phyloP scores from a whole-genome alignment of 2,113 vertebrate species.

The Ochotona curzoniae region DNA sequence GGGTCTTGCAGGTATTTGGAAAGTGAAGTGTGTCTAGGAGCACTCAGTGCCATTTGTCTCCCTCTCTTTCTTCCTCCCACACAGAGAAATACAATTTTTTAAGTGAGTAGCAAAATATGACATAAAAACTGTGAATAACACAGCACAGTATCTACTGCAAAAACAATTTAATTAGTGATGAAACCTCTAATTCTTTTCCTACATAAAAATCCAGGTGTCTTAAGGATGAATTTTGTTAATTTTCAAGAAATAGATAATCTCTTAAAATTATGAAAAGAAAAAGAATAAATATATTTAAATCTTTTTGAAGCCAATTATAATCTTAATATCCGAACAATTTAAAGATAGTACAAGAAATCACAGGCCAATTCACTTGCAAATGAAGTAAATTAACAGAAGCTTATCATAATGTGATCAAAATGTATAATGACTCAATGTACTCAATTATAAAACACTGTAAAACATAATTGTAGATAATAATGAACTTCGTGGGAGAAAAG shows the following conservation, averaged over 20 bases:
- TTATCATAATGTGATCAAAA: neutral
- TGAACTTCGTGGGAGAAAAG: neutral
- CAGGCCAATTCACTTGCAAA: neutral
- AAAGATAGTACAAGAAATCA: neutral
- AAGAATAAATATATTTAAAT: neutral
- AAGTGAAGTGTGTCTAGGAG: no score
- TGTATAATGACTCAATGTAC: neutral
- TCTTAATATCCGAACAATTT: neutral
- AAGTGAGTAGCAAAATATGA: neutral
- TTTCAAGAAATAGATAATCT: conserved; percentile 13
- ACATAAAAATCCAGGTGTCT: neutral
- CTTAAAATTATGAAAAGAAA: neutral
- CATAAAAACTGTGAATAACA: neutral
- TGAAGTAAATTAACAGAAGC: conserved; percentile 13
- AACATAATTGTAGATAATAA: neutral
- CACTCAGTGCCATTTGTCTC: no score
- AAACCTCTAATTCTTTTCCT: neutral
- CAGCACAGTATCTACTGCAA: neutral
- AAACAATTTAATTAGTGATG: neutral
- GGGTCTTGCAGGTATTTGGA: no score
- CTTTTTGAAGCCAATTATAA: neutral
- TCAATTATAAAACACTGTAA: neutral
- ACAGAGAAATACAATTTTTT: no score
- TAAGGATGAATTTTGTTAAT: neutral
- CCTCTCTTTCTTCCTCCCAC: no score